Evolutionary conservation across 2,888 invertebrate species (phyloP), one percentile per base, ranked within the genome.

Genomic region (Alloscopus bannaensis): DNA sequence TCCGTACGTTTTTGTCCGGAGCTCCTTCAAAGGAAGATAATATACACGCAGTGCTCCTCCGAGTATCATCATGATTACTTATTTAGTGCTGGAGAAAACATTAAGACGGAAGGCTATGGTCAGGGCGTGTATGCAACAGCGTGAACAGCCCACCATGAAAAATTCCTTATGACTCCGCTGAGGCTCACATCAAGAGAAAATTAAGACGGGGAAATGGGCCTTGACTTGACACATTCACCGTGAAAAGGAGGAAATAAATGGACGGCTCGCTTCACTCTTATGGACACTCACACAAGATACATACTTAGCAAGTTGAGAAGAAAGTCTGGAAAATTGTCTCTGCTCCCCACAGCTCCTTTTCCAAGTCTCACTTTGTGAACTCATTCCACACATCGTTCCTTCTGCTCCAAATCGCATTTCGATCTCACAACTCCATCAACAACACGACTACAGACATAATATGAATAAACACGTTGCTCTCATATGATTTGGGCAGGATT

Each of bases 121-220:
- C n/a, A n/a, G n/a, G n/a, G n/a, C n/a, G n/a, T n/a, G 36, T 36
- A 36, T 47, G 11, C 47, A 47, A 6, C 47, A 6, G 13, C 13
- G 20, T 13, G 70, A 47, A 6, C 47, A 6, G 13, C 13, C 36
- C 13, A 59, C 60, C 71, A 71, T 71, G 57, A 71, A 47, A 71
- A 62, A 62, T 47, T 71, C 6, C 60, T 71, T 71, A 71, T 71
- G 71, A 71, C 47, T 50, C 60, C 71, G 29, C 20, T 1, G 70
- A 60, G 70, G 55, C 42, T n/a, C 42, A 55, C 55, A 68, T 52
- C 55, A 55, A 50, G 55, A 26, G 18, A 28, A 55, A 55, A 55
- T 28, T 55, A 28, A 55, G 28, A 28, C 24, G 24, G 55, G 55
- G 55, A 55, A 55, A 55, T 55, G 55, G 55, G 64, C 47, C 47